Evolutionary conservation across 2,113 vertebrate species (phyloP), one percentile per base, ranked within the genome.

Genomic region (Syngnathus floridae): DNA sequence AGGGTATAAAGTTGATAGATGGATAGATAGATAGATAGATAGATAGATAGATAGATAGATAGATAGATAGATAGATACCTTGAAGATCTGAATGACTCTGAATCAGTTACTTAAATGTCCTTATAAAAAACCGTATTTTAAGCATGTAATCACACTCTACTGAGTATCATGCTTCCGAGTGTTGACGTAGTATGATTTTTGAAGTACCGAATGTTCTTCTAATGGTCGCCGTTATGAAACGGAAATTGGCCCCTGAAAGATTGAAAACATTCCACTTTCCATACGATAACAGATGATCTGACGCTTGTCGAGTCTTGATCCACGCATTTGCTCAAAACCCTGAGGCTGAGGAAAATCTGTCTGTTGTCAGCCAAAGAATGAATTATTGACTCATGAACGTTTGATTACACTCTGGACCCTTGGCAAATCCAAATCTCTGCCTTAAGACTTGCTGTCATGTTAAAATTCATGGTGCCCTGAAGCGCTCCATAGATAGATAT

Each of bases 401-500:
- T 57, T 10, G 0, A 26, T 35, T 19, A 37, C 10, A 14, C 43
- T 56, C 26, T 14, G 51, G 48, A 38, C 22, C 40, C 22, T 10
- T 6, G 35, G 13, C 22, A n/a, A 35, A 26, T 31, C 51, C 37
- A 37, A 38, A 17, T 31, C 43, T 1, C 10, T 14, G 7, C 40
- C 19, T 4, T 55, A 51, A 35, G 40, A 58, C 49, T 17, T 19
- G 17, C 43, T 64, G 1, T 8, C 0, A 2, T 62, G 69, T 62
- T 52, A 5, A 69, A 40, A 69, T 71, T 57, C 45, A 48, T 56
- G 56, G 52, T 51, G 31, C 61, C 49, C 67, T 51, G 16, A 14
- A 31, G 69, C 49, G 1, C 56, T 70, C 45, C 45, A 7, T 62
- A 21, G 59, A 7, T 62, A 21, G 59, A 69, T 57, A 7, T 36